phyloP scores from a whole-genome alignment of 2,888 invertebrate genomes.

The Dryomyza anilis region DNA sequence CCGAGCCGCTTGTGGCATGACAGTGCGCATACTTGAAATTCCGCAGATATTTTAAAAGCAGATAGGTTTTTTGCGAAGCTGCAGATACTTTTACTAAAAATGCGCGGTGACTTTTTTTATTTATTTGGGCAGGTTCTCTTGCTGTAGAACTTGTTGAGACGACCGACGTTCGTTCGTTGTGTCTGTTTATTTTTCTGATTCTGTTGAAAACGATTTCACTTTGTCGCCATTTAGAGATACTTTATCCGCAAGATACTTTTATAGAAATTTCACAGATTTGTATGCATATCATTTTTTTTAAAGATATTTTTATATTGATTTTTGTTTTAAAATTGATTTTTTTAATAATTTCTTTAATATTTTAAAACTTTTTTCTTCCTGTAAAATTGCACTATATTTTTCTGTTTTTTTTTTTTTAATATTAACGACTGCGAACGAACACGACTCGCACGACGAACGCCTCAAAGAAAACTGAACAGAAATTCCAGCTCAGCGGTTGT shows the following conservation, averaged over 20 bases:
- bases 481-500: conserved; percentile 35
- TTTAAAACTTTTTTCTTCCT: no score
- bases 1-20: conserved; percentile 4
- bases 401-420: no score
- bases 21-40: conserved; percentile 28
- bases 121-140: not conserved
- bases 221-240: not conserved
- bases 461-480: conserved; percentile 41
- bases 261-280: no score
- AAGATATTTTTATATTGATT: not conserved
- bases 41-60: conserved; percentile 24
- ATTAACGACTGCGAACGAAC: conserved; percentile 19
- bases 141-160: not conserved
- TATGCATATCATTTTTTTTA: not conserved
- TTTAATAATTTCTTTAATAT: not conserved
- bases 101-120: not conserved
- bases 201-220: conserved; percentile 18
- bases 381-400: no score
- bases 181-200: conserved; percentile 7
- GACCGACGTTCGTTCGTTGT: no score
- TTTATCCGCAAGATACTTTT: not conserved
- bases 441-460: conserved; percentile 37
- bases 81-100: no score
- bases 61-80: no score
- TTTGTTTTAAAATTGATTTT: not conserved